Evolutionary conservation across 2,113 vertebrate species (phyloP), one percentile per base, ranked within the genome.

Genomic region (Tapirus terrestris): DNA sequence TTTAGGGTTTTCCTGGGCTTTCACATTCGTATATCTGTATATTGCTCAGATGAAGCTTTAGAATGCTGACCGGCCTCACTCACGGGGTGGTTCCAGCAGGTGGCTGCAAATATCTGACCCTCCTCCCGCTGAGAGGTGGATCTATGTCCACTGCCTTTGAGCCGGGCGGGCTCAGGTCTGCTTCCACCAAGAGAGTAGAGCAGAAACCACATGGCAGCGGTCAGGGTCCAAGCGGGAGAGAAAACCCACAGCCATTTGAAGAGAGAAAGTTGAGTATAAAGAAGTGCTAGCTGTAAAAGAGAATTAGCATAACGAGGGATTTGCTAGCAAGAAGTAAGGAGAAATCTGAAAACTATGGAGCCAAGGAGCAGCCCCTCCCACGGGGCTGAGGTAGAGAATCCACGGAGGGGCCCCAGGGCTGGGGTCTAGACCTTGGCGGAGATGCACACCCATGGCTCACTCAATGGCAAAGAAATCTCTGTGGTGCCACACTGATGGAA

Each of bases 251-350:
- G 75, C 67, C 48, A 39, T n/a, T 8, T 21, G 4, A 43, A 25
- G 11, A 11, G 43, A 2, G 43, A 13, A 39, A 3, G 25, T 6
- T 11, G 3, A 17, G 12, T 3, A 2, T 53, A 31, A 39, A 17
- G n/a, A 43, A 43, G 8, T 21, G 10, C 39, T 11, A 25, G 17
- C 33, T 53, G 0, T 5, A 23, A 39, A 23, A 33, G 45, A 20
- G 76, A 39, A 21, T 21, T 0, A 3, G 5, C 3, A 36, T 9
- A 5, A 48, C 0, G 1, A 14, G 8, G n/a, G 85, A 1, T 27
- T 27, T 73, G 56, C 43, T 10, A 14, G 43, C 0, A 25, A 61
- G 73, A 20, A 17, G 25, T 39, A 17, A 3, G 33, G 65, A 33
- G 53, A 29, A 20, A 36, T 13, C 27, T 13, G 4, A 18, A 29